Base-by-base conservation (phyloP, 2,113 vertebrate genomes). In the Poecile atricapillus region DNA sequence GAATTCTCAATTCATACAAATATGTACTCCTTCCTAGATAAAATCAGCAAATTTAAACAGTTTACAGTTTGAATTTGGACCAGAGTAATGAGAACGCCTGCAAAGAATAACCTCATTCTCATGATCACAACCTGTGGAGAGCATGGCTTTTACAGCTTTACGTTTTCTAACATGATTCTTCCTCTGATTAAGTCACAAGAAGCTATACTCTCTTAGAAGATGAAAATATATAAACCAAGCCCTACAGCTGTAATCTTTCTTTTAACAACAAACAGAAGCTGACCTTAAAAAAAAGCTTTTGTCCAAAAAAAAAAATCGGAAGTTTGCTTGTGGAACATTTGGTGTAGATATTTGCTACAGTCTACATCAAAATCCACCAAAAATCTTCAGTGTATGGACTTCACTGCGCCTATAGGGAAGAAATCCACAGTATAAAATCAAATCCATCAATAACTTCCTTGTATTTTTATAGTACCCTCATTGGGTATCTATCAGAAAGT, bases 271-370 rank as follows among this genome's bases (percentile, higher is more conserved):
- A 91, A 82, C 62, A 80, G 49, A 94, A 92, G 55, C 37, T 92
- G 83, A 95, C 89, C 67, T 94, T 93, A 70, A 67, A 81, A 39
- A 87, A 78, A 65, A 76, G 11, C 30, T 37, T 95, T 93, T 94
- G 90, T 83, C 70, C 35, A 69, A 74, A 95, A 90, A 87, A 63
- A 82, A 50, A 75, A 80, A 62, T 41, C 30, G 75, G 35, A 78
- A 84, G 24, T 35, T 15, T 68, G 28, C 83, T 85, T 6, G 0
- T 16, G 49, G 53, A 96, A 80, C 50, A 52, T 80, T 49, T 47
- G 12, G 13, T 44, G 22, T 89, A 89, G 94, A 79, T 5, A 20
- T 35, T 62, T 91, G 62, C 28, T 83, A 90, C 16, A 83, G 68
- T 15, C 64, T 84, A 94, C 62, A 78, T 83, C 74, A 94, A 93